Conservation (phyloP, 1,140 invertebrate genomes). For the Psix sp. region DNA sequence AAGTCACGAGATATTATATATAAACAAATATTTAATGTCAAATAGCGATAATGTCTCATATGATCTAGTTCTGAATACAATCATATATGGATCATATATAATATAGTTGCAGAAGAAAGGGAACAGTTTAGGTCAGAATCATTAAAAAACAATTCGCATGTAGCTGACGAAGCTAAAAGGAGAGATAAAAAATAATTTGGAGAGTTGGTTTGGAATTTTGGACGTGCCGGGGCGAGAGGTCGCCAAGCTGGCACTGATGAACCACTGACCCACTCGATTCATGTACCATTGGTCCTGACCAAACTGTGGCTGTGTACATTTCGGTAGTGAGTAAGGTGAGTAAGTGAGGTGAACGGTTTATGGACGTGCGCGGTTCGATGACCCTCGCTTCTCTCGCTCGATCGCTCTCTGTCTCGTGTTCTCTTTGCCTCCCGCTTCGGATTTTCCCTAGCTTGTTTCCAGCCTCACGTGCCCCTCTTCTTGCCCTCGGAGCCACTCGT, state of each 20-base stretch:
- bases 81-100: too few relatives aligned
- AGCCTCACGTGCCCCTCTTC: slow-evolving; percentile 25
- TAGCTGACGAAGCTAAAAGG: neutral
- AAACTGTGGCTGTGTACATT: slow-evolving; percentile 62
- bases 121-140: too few relatives aligned
- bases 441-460: slow-evolving; percentile 32
- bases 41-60: too few relatives aligned
- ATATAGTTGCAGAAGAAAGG: too few relatives aligned
- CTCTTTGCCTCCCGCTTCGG: slow-evolving; percentile 38
- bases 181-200: neutral
- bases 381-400: slow-evolving; percentile 43
- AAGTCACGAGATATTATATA: too few relatives aligned
- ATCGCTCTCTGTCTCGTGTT: slow-evolving; percentile 11
- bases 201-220: slow-evolving; percentile 28
- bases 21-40: too few relatives aligned
- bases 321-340: slow-evolving; percentile 69
- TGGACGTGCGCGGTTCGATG: slow-evolving; percentile 64
- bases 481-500: slow-evolving; percentile 36
- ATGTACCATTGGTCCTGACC: slow-evolving; percentile 60
- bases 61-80: too few relatives aligned
- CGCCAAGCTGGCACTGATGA: slow-evolving; percentile 61
- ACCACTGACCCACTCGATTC: slow-evolving; percentile 73
- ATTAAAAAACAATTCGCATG: neutral
- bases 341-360: slow-evolving; percentile 66
- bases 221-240: slow-evolving; percentile 35